A percentile compares a stretch with the other conserved stretches of the same genome.
These are phyloP conservation scores for Merodon equestris DNA, from an alignment of 2,888 invertebrate species.

Conservation along the genomic window DNA sequence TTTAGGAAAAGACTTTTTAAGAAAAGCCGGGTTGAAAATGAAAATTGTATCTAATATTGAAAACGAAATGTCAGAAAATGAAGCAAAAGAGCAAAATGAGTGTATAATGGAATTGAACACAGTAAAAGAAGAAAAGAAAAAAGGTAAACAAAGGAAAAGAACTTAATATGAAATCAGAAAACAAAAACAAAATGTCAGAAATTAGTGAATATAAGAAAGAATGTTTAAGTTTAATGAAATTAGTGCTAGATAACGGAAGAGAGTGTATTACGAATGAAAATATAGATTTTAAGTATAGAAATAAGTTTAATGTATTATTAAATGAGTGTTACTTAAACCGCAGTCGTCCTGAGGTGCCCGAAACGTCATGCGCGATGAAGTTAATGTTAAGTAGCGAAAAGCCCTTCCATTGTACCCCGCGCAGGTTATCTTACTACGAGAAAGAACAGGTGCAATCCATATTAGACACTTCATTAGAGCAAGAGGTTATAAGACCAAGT, in stretches of 20 bases:
- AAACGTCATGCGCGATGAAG: background rate
- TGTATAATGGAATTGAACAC: background rate
- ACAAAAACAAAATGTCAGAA: no score
- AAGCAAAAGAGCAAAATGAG: background rate
- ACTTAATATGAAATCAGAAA: no score
- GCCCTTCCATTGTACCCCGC: conserved; percentile 1
- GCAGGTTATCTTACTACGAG: background rate
- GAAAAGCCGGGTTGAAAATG: background rate
- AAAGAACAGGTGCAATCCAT: background rate
- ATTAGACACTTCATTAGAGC: background rate
- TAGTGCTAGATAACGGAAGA: background rate
- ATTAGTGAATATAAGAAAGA: conserved; percentile 4
- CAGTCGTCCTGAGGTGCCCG: conserved; percentile 1
- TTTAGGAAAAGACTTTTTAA: conserved; percentile 11
- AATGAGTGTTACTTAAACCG: background rate
- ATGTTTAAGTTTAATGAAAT: background rate
- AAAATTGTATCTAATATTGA: background rate
- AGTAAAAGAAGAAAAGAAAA: no score
- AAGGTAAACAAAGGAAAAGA: background rate
- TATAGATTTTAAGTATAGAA: background rate
- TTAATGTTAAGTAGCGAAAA: background rate
- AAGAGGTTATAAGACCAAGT: conserved; percentile 36
- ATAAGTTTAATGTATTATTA: background rate
- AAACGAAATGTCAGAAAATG: background rate
- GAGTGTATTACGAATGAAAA: background rate